phyloP scores from a whole-genome alignment of 2,888 invertebrate genomes.

The Tetheella fluctuosa region DNA sequence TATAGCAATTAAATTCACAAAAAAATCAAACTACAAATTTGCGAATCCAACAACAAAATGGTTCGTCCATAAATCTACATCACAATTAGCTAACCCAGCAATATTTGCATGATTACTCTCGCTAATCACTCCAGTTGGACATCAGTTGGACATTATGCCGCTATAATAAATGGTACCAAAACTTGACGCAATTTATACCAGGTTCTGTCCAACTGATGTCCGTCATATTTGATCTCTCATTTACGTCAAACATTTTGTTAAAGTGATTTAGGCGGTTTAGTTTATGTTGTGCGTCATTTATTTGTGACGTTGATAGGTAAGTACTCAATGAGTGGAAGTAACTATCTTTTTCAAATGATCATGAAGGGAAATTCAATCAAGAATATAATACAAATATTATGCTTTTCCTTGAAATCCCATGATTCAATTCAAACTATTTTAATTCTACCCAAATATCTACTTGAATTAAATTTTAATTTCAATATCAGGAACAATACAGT shows the following conservation, averaged over 20 bases:
- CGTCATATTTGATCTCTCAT: slow-evolving; percentile 4
- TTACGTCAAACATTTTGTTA: neutral
- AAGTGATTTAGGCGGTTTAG: neutral
- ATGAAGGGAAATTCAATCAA: too few species aligned
- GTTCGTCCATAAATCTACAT: slow-evolving; percentile 38
- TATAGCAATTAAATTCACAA: neutral
- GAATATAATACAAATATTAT: too few species aligned
- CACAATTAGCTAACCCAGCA: slow-evolving; percentile 34
- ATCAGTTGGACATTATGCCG: slow-evolving; percentile 28
- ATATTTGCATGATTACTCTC: slow-evolving; percentile 46
- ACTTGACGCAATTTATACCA: slow-evolving; percentile 22
- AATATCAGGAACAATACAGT: too few species aligned
- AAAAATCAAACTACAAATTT: slow-evolving; percentile 1
- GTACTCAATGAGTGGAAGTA: too few species aligned
- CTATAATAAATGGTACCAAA: slow-evolving; percentile 31
- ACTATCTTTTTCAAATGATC: too few species aligned
- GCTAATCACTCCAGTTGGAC: slow-evolving; percentile 43
- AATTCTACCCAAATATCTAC: too few species aligned
- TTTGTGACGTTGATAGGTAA: too few species aligned
- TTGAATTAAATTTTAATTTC: too few species aligned
- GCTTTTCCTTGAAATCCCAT: too few species aligned
- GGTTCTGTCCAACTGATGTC: slow-evolving; percentile 1
- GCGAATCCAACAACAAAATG: neutral
- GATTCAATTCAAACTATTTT: too few species aligned
- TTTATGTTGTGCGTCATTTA: neutral